Base-by-base conservation (phyloP, 2,113 vertebrate genomes). In the Glareola pratincola region DNA sequence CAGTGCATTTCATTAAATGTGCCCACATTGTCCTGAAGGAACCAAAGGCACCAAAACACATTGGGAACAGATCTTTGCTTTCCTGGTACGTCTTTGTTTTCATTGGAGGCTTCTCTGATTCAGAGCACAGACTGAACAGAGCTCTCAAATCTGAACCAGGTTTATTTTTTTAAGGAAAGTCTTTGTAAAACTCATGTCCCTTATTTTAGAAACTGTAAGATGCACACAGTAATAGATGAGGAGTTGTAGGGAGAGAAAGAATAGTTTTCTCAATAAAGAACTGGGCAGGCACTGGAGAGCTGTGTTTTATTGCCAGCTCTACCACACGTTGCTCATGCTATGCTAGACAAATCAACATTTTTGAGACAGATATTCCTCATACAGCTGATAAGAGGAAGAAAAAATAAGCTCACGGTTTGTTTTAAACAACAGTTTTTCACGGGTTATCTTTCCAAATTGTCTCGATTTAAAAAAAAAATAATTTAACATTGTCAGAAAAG, bases 401-500 rank as follows among this genome's bases (percentile, higher is more conserved):
- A 88, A 93, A 51, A 24, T 20, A 64, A 88, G 13, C 17, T 43
- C 23, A 74, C 12, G 16, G 2, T 53, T 95, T 66, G 48, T 68
- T 94, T 81, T 37, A 45, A 56, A 74, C 21, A 92, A 45, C 21
- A 48, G 43, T 47, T 87, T 83, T 85, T 82, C 9, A 23, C 45
- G 69, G 73, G 20, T 64, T 64, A 60, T 50, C 48, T 82, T 82
- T 85, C 53, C 6, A 85, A 64, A 79, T 41, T 60, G 77, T 91
- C 73, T 74, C 0, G 0, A 59, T 51, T 79, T 45, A 13, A 56
- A 71, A 83, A 76, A 66, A 43, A n/a, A n/a, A n/a, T n/a, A n/a
- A n/a, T n/a, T n/a, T n/a, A 95, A 62, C 3, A 19, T 20, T 57
- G 20, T 30, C 93, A 60, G 68, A 72, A 75, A 85, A 51, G 6